Evolutionary conservation across 2,888 invertebrate species (phyloP).

Genomic region (Horisme vitalbata): DNA sequence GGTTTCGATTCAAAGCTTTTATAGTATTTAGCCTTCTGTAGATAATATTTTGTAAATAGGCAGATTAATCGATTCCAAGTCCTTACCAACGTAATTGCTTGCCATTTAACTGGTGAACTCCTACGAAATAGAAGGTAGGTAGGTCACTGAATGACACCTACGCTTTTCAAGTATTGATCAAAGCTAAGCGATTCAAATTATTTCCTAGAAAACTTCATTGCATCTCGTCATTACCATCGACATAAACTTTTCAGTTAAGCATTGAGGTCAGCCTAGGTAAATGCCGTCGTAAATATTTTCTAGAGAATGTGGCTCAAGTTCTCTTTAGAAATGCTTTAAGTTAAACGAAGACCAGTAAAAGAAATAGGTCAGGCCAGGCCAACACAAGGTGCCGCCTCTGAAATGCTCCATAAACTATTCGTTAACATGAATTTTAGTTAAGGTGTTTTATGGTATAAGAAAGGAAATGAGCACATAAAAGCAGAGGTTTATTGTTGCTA

Average conservation of each 20-base stretch:
- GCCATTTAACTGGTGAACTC: constrained; percentile 12
- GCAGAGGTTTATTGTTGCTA: no score
- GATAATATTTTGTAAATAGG: no score
- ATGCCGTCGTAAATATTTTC: not conserved
- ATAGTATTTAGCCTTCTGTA: no score
- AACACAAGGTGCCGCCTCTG: constrained; percentile 14
- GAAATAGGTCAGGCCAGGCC: constrained; percentile 45
- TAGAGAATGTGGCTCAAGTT: not conserved
- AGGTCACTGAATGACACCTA: constrained; percentile 9
- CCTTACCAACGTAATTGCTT: constrained; percentile 16
- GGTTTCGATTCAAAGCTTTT: no score
- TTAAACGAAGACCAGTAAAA: constrained; percentile 17
- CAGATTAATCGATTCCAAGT: constrained; percentile 6
- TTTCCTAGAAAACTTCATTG: no score
- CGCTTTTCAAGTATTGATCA: constrained; percentile 10
- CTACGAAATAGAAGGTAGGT: constrained; percentile 2
- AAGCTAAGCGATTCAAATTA: no score
- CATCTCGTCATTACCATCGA: no score
- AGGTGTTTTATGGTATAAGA: not conserved
- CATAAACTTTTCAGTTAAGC: no score
- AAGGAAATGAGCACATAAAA: no score
- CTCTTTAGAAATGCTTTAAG: not conserved
- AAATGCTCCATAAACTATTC: constrained; percentile 27
- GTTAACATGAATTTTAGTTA: constrained; percentile 15
- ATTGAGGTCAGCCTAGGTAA: no score